Evolutionary conservation across 30 jellyfish, hydroid and myxozoan species (phyloP), one percentile per base, ranked within the genome.

Genomic region (Hydractinia echinata): DNA sequence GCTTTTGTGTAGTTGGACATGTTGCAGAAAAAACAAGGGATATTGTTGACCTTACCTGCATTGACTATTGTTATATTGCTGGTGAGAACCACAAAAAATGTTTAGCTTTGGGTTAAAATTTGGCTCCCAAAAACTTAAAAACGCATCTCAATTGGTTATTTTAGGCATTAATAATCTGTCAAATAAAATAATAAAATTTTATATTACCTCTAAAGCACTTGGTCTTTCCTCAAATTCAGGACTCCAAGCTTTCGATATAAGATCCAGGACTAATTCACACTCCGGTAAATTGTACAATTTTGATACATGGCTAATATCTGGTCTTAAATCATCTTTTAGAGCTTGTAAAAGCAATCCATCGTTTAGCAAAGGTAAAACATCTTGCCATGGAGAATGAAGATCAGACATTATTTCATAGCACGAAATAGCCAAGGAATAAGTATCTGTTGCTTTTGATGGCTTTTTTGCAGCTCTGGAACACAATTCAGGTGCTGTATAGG

Each of bases 401-500:
- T 74, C 67, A 49, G 83, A 20, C 55, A 77, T 16, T 10, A 77
- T 77, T 66, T 54, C 85, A 77, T 54, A 77, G 21, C 55, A 44
- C 14, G 85, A 18, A 13, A 77, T 77, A 54, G 85, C 85, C 53
- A 77, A 66, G 11, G 85, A 61, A 60, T 77, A 77, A 61, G 60
- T 60, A 61, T 77, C 85, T 20, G 80, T 54, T 77, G 15, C 52
- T 60, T 53, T 51, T 54, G 76, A 54, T 60, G 85, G 85, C 18
- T 52, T 20, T 77, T 77, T 66, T 19, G 21, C 79, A 20, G 53
- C 82, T 30, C 79, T 19, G 16, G 53, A 18, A 74, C 62, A n/a
- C 19, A 77, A 48, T 53, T 77, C 85, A 53, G 85, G 85, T 18
- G 85, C 76, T 19, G 85, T 53, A 77, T 77, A 77, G 21, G 85